Base-by-base conservation (phyloP, 1,140 invertebrate species). In the Heliconius hewitsoni region DNA sequence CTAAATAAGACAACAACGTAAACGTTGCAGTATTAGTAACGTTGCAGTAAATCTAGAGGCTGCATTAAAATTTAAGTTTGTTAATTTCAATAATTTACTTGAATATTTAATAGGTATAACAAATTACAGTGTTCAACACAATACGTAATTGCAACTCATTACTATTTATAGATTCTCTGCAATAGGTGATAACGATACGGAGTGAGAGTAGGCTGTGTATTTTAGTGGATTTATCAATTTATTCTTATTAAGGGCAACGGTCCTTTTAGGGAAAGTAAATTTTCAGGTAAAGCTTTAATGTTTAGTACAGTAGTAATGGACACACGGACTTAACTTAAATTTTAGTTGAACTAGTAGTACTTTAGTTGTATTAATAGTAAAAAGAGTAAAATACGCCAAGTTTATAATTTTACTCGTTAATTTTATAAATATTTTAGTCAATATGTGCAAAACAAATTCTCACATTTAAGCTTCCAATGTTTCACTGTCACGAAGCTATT, bases 101-200 rank as follows among this genome's bases (percentile, higher is more conserved):
- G 60, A 66, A 75, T 60, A 23, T 70, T 76, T 42, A 71, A 66
- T 70, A 46, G n/a, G 13, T 70, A 76, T 42, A 74, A 73, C 74
- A 75, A 66, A 46, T 78, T 16, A 23, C 42, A 34, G 8, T 66
- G 23, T 74, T 23, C 46, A 75, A 66, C 60, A 50, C 46, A 23
- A 39, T 79, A 74, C 74, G 52, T 78, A 78, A 78, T 74, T 37
- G 77, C 71, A 78, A 73, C 77, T 78, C 77, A 72, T 78, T 78
- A 78, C 52, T 73, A 74, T 73, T 78, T 60, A 73, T 73, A 77
- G 74, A 75, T 75, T 66, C 74, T 39, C 3, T 60, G 23, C 30
- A 75, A 76, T 76, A 34, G 60, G 74, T 76, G 74, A 55, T 71
- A 76, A 76, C 66, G 74, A 76, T 77, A 77, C 72, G 70, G 19